Base-by-base conservation (phyloP, 2,888 invertebrate species). In the Micoletzkya japonica region DNA sequence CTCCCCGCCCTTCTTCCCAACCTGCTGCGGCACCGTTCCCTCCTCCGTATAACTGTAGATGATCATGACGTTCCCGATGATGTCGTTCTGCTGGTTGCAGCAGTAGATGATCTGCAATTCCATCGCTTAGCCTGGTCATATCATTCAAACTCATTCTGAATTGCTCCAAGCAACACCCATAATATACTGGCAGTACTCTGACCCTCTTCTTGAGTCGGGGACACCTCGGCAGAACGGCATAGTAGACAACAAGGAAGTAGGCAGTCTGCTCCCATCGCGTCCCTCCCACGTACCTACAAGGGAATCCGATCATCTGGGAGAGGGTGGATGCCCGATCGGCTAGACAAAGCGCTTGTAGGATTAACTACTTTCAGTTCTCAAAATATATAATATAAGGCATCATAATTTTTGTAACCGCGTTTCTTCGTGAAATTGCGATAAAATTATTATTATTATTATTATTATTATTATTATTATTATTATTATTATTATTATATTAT, bases 121-220 rank as follows among this genome's bases (percentile, higher is more conserved):
- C n/a, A n/a, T 24, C 10, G n/a, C n/a, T 7, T 54, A 20, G 10
- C 10, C n/a, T 17, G 14, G n/a, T 17, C 20, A 44, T 17, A 44
- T 44, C 14, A 44, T 14, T 44, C 49, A 17, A n/a, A 44, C 14
- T 17, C 20, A 17, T 17, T 44, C 49, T 17, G n/a, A 44, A 44
- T 14, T 17, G 49, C 49, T 20, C 49, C 20, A 44, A n/a, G n/a
- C 49, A 44, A 44, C 14, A 44, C 14, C 14, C 14, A 17, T 44
- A n/a, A 44, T 44, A 17, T 44, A n/a, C n/a, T n/a, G n/a, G n/a
- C n/a, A n/a, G n/a, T n/a, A n/a, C n/a, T n/a, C n/a, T n/a, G n/a
- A 75, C 68, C 72, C 74, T 77, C 68, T 79, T 79, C 52, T 74
- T 76, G 14, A 79, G 73, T 39, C 79, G 69, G n/a, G 74, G 75